Base-by-base conservation (phyloP, 2,797 vertebrate species). In the Coregonus ussuriensis region DNA sequence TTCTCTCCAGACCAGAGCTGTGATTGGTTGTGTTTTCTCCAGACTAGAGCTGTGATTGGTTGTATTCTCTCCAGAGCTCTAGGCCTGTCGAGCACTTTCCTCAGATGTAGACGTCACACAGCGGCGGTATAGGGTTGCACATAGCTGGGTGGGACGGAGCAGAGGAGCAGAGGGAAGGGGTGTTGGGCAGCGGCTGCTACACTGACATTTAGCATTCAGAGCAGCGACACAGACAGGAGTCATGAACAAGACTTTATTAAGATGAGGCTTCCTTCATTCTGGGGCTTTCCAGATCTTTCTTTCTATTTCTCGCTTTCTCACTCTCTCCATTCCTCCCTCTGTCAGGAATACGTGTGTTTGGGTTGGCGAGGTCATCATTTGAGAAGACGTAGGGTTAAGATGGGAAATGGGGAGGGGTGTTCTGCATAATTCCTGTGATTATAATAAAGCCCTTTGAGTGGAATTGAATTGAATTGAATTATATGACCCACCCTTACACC, bases 201-300 rank as follows among this genome's bases (percentile, higher is more conserved):
- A 56, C 54, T 89, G 88, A 90, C 90, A 92, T 93, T 92, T 90
- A 91, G 66, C 88, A 82, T 76, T 54, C 62, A n/a, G 76, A 91
- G 91, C 93, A 93, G 93, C 93, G 93, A 91, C 85, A 5, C 2
- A 70, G 80, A 85, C 69, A 77, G 18, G 16, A 14, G 3, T 65
- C 80, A 81, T 86, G 86, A 88, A 83, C 83, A 72, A 74, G 75
- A 82, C 70, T 2, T 3, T 11, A 75, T 62, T 65, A 69, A 25
- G 21, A 75, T 68, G 74, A 72, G 82, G 9, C 9, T 82, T 74
- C 74, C 70, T 51, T 59, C 35, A 4, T 71, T 54, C 56, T 67
- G 79, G 72, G 62, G 67, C 41, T 81, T 81, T 84, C 78, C 76
- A 82, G 75, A 47, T 31, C 68, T n/a, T 62, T 21, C 66, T 76